Percentiles rank a stretch among this genome's conserved stretches.
Evolutionary conservation across 2,113 vertebrate genomes (phyloP).

Genomic region (Triplophysa rosa): DNA sequence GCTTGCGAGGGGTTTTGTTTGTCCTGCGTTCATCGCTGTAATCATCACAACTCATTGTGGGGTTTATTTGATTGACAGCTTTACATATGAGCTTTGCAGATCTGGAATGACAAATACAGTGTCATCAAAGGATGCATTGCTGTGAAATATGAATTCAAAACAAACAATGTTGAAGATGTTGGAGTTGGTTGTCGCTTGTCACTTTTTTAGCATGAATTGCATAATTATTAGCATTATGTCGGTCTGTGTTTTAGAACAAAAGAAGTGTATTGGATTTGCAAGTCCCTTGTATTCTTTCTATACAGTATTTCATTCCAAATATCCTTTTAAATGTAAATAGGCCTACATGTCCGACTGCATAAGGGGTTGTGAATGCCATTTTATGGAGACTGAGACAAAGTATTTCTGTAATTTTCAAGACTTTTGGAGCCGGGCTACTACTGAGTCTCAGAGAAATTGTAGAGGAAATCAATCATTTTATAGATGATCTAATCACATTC

Average conservation of each 20-base stretch:
- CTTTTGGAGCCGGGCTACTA: not conserved
- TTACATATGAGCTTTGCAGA: slow-evolving; percentile 1
- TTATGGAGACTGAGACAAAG: not conserved
- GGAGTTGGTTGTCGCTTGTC: not conserved
- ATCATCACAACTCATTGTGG: not conserved
- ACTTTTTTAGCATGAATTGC: too few species aligned
- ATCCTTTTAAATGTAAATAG: not conserved
- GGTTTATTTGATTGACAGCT: slow-evolving; percentile 11
- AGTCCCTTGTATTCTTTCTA: not conserved
- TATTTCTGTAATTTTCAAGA: not conserved
- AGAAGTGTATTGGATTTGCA: not conserved
- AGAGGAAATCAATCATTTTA: not conserved
- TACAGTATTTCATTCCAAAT: not conserved
- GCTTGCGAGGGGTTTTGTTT: not conserved
- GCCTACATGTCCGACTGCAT: not conserved
- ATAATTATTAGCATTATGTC: too few species aligned
- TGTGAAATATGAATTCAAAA: not conserved
- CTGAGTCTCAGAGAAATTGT: not conserved
- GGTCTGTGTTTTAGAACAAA: not conserved
- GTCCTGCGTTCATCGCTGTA: not conserved
- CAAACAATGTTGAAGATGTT: not conserved
- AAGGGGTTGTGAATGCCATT: not conserved
- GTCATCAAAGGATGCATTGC: not conserved
- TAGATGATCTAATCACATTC: slow-evolving; percentile 2
- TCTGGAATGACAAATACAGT: slow-evolving; percentile 5